These are phyloP conservation scores for Andrena dorsata DNA, from an alignment of 2,888 invertebrate species.

Conservation along the genomic window DNA sequence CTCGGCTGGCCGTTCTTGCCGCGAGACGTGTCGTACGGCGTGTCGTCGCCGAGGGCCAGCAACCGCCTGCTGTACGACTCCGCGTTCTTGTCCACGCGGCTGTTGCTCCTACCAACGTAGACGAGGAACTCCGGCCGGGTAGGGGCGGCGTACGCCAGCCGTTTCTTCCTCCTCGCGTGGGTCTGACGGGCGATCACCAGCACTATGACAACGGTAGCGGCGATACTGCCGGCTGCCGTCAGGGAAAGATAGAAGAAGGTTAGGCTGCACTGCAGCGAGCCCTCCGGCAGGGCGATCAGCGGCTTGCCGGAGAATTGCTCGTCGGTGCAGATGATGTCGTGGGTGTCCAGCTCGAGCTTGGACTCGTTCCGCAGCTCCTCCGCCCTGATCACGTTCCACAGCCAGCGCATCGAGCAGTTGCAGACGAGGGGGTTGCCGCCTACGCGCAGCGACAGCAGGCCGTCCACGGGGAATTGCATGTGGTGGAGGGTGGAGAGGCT, in stretches of 20 bases:
- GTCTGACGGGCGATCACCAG: constrained; percentile 82
- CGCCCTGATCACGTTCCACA: constrained; percentile 90
- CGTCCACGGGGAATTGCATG: constrained; percentile 93
- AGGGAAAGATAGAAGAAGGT: constrained; percentile 82
- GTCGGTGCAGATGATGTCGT: constrained; percentile 82
- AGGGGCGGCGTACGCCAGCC: constrained; percentile 79
- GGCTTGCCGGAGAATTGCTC: constrained; percentile 82
- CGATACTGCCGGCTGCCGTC: constrained; percentile 82
- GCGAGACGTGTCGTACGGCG: constrained; percentile 79
- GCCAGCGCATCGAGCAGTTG: constrained; percentile 95
- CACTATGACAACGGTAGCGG: constrained; percentile 80
- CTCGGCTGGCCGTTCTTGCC: constrained; percentile 59
- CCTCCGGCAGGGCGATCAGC: constrained; percentile 80
- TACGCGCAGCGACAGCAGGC: constrained; percentile 90
- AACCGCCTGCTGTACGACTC: constrained; percentile 81
- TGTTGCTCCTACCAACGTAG: constrained; percentile 81
- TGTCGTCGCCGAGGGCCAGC: constrained; percentile 80
- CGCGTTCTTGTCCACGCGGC: constrained; percentile 79
- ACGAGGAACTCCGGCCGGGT: constrained; percentile 82
- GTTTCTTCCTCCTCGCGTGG: constrained; percentile 79
- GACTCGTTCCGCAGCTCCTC: constrained; percentile 82
- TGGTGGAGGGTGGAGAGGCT: constrained; percentile 91
- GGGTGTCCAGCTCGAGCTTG: constrained; percentile 82
- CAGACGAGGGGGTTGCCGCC: constrained; percentile 94
- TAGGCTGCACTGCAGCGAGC: constrained; percentile 80